Base-by-base conservation (phyloP, 2,888 invertebrate genomes). In the Dione juno region DNA sequence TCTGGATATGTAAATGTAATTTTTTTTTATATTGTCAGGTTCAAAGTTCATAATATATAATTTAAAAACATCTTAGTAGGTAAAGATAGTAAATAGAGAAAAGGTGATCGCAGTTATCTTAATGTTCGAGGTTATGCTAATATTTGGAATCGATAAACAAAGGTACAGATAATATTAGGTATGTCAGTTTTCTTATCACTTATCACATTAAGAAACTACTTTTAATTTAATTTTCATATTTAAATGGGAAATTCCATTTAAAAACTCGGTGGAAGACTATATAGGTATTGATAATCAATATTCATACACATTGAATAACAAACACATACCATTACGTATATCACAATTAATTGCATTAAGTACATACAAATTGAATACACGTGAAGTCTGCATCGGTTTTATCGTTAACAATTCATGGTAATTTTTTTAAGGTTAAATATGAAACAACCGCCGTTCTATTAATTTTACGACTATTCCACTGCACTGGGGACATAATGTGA, bases 71-170 rank as follows among this genome's bases (percentile, higher is more conserved):
- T 28, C 21, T 43, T 28, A 45, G 7, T 61, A 61, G 43, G 28
- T 10, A 16, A 16, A n/a, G 43, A 41, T 28, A 28, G 28, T 28
- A 61, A 61, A 14, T 28, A 28, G 10, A 21, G 35, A 59, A 61
- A 59, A 59, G n/a, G 14, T 28, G 59, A 45, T 21, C 10, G 43
- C n/a, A n/a, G n/a, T 45, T 61, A 61, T 61, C 59, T 61, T 21
- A 61, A 45, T 61, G 11, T 45, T 13, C 11, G 45, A 16, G 28
- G 35, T n/a, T 45, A 35, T 35, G 35, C 45, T 16, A 43, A 59
- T 41, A 43, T 45, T 59, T 43, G 21, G 21, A 58, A 58, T 19
- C 19, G 58, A 58, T 61, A 28, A 45, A 45, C n/a, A 45, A 21
- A 28, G 35, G 10, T 35, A n/a, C 28, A n/a, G 43, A 43, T 59